These are phyloP conservation scores for Acyrthosiphon pisum DNA, from an alignment of 1,140 invertebrate genomes.

Conservation along the genomic window DNA sequence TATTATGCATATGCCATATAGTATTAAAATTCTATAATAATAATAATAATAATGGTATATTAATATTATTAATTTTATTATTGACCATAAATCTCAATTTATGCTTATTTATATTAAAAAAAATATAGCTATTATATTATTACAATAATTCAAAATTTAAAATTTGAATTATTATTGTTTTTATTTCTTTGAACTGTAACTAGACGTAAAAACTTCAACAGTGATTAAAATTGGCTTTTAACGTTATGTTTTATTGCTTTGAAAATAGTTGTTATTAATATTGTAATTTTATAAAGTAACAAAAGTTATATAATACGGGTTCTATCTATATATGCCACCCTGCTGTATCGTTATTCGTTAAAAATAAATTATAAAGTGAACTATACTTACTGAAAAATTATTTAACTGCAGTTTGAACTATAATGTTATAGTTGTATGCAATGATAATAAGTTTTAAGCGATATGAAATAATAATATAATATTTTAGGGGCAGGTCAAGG, in stretches of 20 bases:
- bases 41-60: not conserved
- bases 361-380: not conserved
- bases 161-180: not conserved
- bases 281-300: not conserved
- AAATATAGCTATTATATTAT: not conserved
- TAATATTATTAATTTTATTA: too few relatives aligned
- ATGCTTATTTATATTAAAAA: not conserved
- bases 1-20: too few relatives aligned
- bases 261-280: not conserved
- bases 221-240: not conserved
- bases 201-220: not conserved
- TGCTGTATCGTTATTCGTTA: not conserved
- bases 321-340: not conserved
- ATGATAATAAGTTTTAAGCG: not conserved
- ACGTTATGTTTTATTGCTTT: constrained; percentile 11
- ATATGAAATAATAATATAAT: not conserved
- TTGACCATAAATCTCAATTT: not conserved
- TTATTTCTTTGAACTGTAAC: not conserved
- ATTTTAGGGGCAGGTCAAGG: not conserved
- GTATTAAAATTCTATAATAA: not conserved
- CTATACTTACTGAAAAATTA: not conserved
- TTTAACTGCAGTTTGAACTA: not conserved
- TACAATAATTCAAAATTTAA: not conserved
- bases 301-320: not conserved
- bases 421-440: not conserved